Evolutionary conservation across 2,113 vertebrate genomes (phyloP), one percentile per base, ranked within the genome.

Genomic region (Cacatua alba): DNA sequence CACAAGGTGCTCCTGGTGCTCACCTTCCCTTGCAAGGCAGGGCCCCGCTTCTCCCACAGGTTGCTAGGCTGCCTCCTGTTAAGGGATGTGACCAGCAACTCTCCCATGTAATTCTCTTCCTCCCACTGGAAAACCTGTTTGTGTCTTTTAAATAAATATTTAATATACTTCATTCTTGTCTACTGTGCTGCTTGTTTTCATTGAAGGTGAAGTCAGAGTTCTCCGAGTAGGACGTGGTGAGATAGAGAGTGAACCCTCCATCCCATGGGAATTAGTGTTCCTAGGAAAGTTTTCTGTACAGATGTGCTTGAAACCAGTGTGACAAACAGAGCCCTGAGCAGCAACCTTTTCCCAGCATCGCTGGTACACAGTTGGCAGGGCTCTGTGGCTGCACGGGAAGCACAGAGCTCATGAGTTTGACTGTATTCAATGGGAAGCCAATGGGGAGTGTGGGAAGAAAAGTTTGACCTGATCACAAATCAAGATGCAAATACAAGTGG

Each of bases 61-160:
- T 70, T 81, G 43, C 80, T 63, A 31, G 76, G 49, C 68, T 94
- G 76, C 64, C 69, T 92, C 20, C 76, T 77, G 29, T 19, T 74
- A 70, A 70, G 46, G 20, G 65, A 65, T 79, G 65, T 87, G 65
- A 82, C 76, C 77, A 80, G 41, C 72, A 48, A 28, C 25, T 87
- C 39, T 68, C 90, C 69, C 1, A 0, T 51, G 29, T 67, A 35
- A n/a, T 69, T 82, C 70, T 76, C 28, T 64, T 90, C 3, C 11
- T 92, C n/a, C 25, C n/a, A 25, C 14, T 76, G 59, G 91, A 86
- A 91, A 84, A 94, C 46, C 16, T 10, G 15, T 20, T 71, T 77
- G 44, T 76, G 44, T 89, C 74, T 37, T 93, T 76, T 53, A 93
- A 95, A 94, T 95, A 92, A 96, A 93, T 76, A 86, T 86, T 75